A percentile compares a stretch with the other conserved stretches of the same genome.
Conservation (phyloP, 2,888 invertebrate species). For the Polyommatus icarus region DNA sequence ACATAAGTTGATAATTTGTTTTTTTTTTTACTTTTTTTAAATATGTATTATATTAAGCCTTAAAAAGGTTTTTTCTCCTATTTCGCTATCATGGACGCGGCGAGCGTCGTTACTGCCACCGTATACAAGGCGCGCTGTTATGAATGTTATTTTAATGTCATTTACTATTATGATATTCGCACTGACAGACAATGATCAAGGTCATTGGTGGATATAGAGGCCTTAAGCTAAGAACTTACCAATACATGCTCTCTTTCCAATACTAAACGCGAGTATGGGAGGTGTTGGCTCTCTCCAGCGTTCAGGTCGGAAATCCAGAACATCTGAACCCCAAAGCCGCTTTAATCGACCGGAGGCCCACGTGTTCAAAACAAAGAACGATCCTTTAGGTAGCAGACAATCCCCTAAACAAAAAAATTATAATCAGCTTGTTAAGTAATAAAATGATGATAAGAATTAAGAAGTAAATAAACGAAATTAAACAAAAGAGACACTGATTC, state of each 20-base stretch:
- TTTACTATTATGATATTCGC: too few species aligned
- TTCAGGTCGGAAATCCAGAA: conserved; percentile 54
- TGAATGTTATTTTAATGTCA: too few species aligned
- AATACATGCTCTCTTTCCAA: conserved; percentile 56
- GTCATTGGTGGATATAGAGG: too few species aligned
- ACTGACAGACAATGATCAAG: too few species aligned
- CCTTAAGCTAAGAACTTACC: conserved; percentile 47
- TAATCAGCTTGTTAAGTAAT: not conserved
- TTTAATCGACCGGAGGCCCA: conserved; percentile 59
- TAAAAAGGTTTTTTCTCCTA: too few species aligned
- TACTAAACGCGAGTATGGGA: conserved; percentile 54
- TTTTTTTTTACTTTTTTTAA: too few species aligned
- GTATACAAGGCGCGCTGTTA: too few species aligned
- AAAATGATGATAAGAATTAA: too few species aligned
- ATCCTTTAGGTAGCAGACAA: conserved; percentile 53
- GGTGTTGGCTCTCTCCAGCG: conserved; percentile 52
- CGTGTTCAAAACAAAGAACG: conserved; percentile 49
- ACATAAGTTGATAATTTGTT: too few species aligned
- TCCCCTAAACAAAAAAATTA: conserved; percentile 48
- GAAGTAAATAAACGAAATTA: not conserved
- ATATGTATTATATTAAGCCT: too few species aligned
- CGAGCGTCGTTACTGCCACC: too few species aligned
- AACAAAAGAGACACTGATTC: not conserved
- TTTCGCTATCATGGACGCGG: too few species aligned
- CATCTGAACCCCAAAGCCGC: conserved; percentile 57